Evolutionary conservation across 2,797 vertebrate species (phyloP), one percentile per base, ranked within the genome.

Genomic region (Pyrocephalus nanus): DNA sequence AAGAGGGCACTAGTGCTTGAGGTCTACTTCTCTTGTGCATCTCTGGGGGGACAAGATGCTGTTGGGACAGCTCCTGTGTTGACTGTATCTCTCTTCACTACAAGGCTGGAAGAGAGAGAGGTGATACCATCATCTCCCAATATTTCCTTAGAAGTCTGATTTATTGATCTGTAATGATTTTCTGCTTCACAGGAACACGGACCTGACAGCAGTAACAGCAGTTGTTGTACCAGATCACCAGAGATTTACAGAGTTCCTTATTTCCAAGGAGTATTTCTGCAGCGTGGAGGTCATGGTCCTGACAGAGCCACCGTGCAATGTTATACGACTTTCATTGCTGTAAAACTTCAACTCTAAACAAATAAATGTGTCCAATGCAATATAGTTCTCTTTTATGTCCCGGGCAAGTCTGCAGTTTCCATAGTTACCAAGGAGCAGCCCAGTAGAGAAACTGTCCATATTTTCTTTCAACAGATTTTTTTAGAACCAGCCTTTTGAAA

Each of bases 311-410:
- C 47, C 0, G 0, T 60, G 29, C 47, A 15, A 26, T 58, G 70
- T 92, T 95, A 86, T 86, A 86, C 0, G 5, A 45, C 84, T 94
- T 87, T 29, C 55, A 79, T 38, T 87, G 88, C 74, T 87, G 77
- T 86, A 90, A 93, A 94, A 95, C 80, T 95, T 93, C 12, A 1
- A 85, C 77, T 89, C 74, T 66, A 92, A 94, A 92, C 90, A 95
- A 95, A 84, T 73, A 93, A 85, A 94, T 55, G 61, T 85, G 74
- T 53, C 86, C 64, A 76, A 57, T 53, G 57, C 71, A 79, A 77
- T 89, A 73, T 36, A 93, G 77, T 16, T 86, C 58, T 88, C 55
- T 88, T 92, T 92, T 77, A 96, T 77, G 74, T 72, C 64, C 74
- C 57, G 60, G 60, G 42, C 40, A 92, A 90, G 61, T 60, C 88